phyloP scores from a whole-genome alignment of 2,888 invertebrate species.

The Melolontha melolontha region DNA sequence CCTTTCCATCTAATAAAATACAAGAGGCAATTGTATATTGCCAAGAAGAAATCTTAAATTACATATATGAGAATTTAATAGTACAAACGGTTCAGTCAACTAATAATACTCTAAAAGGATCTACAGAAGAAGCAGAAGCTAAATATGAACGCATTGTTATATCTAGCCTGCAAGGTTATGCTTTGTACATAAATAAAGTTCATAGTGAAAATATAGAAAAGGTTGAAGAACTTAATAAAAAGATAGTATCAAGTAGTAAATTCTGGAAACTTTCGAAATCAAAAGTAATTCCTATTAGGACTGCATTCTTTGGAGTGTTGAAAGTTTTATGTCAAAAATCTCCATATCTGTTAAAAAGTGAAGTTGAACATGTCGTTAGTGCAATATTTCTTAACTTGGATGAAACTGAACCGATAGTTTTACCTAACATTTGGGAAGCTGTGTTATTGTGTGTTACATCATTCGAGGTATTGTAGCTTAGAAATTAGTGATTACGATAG shows the following conservation, averaged over 20 bases:
- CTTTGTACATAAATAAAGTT: conserved; percentile 72
- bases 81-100: conserved; percentile 71
- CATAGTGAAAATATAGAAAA: conserved; percentile 67
- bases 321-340: conserved; percentile 73
- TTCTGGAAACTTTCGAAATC: conserved; percentile 81
- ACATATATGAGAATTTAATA: conserved; percentile 78
- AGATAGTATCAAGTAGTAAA: conserved; percentile 70
- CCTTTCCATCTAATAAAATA: conserved; percentile 84
- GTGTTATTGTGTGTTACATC: conserved; percentile 72
- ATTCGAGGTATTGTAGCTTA: conserved; percentile 65
- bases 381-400: conserved; percentile 75
- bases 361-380: conserved; percentile 70
- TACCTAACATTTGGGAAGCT: conserved; percentile 81
- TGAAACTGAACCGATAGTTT: conserved; percentile 76
- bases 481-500: background rate
- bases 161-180: conserved; percentile 75
- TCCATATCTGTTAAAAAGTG: conserved; percentile 67
- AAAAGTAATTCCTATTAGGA: conserved; percentile 66
- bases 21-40: conserved; percentile 86
- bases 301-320: conserved; percentile 78
- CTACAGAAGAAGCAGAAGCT: conserved; percentile 76
- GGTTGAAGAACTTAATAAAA: conserved; percentile 67
- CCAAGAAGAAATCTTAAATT: conserved; percentile 81
- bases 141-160: conserved; percentile 76
- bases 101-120: conserved; percentile 67